Conservation (phyloP, 1,140 invertebrate genomes). For the Araneus ventricosus region DNA sequence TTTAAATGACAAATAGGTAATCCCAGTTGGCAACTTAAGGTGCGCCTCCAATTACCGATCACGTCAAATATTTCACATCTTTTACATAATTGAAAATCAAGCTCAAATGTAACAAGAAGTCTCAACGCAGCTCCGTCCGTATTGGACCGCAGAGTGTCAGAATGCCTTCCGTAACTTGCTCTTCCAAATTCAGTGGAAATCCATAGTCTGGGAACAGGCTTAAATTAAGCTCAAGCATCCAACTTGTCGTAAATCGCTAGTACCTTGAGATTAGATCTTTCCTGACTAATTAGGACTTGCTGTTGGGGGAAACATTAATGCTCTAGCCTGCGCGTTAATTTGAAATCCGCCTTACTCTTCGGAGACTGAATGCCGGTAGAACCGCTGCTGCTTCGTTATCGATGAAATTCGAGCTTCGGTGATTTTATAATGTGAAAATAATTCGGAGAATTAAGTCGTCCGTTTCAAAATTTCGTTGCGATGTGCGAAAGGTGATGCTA, state of each 20-base stretch:
- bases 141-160: neutral
- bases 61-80: neutral
- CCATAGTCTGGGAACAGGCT: neutral
- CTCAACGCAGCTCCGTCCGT: too few relatives aligned
- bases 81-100: neutral
- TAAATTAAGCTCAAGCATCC: neutral
- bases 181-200: slow-evolving; percentile 13
- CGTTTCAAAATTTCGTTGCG: neutral
- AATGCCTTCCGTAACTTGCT: neutral
- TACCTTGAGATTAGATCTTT: slow-evolving; percentile 34
- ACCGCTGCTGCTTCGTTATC: neutral
- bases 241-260: slow-evolving; percentile 36
- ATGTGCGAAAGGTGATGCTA: too few relatives aligned
- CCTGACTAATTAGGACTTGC: slow-evolving; percentile 9
- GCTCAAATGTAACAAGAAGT: neutral
- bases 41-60: neutral
- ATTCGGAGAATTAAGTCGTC: neutral
- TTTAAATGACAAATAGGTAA: neutral
- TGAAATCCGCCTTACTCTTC: neutral
- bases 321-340: neutral
- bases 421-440: slow-evolving; percentile 38
- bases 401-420: slow-evolving; percentile 29
- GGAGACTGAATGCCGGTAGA: neutral
- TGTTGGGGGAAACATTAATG: neutral
- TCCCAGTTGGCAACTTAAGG: slow-evolving; percentile 1